phyloP scores from a whole-genome alignment of 2,797 vertebrate genomes.

The Sphenodon punctatus region DNA sequence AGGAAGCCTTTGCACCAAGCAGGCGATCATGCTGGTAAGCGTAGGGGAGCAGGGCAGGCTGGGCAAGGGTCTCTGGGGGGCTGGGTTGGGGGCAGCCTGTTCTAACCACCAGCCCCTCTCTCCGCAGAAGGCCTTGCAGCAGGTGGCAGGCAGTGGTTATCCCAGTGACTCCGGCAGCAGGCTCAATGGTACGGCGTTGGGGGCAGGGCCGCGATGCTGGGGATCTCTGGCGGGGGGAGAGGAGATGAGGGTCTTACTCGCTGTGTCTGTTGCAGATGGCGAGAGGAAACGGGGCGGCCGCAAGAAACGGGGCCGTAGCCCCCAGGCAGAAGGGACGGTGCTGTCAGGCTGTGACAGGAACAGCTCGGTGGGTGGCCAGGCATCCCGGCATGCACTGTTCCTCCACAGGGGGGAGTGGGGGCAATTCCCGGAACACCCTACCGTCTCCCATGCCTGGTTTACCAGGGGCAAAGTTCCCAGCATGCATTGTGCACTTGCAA shows the following conservation, averaged over 20 bases:
- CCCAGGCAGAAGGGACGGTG: conserved; percentile 36
- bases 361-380: not conserved
- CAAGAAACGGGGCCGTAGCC: conserved; percentile 62
- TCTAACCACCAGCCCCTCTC: not conserved
- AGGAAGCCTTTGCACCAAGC: not conserved
- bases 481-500: too few relatives aligned
- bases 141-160: conserved; percentile 56
- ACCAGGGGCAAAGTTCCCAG: too few relatives aligned
- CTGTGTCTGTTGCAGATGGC: conserved; percentile 45
- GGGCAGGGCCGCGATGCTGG: too few relatives aligned
- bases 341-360: not conserved
- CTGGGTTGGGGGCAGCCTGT: not conserved
- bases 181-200: too few relatives aligned
- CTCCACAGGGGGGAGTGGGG: too few relatives aligned
- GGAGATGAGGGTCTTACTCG: not conserved
- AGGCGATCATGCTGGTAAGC: conserved; percentile 19
- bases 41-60: not conserved
- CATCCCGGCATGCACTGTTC: too few relatives aligned
- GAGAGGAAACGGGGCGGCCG: conserved; percentile 49
- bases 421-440: too few relatives aligned
- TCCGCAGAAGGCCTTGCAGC: conserved; percentile 64
- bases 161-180: too few relatives aligned
- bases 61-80: not conserved
- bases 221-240: too few relatives aligned
- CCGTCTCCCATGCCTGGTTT: too few relatives aligned